These are phyloP conservation scores for Zaprionus vittiger DNA, from an alignment of 1,140 invertebrate genomes.

Conservation along the genomic window DNA sequence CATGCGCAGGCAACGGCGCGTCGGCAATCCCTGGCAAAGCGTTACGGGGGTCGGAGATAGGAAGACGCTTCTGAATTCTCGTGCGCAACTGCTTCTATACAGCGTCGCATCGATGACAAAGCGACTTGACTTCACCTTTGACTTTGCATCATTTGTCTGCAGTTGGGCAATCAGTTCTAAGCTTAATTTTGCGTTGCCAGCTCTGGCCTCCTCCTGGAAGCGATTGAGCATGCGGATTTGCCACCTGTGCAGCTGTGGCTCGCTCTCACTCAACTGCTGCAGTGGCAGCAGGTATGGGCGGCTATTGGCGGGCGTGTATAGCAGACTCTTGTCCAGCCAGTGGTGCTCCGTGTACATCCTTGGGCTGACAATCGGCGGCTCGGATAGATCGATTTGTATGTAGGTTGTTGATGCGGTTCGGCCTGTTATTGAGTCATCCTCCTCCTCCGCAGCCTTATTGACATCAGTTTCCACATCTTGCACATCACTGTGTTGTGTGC, in stretches of 20 bases:
- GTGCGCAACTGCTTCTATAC: conserved; percentile 56
- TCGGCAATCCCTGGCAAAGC: conserved; percentile 56
- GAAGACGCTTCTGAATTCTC: conserved; percentile 67
- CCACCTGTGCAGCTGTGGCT: background rate
- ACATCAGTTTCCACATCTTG: background rate
- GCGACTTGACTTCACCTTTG: background rate
- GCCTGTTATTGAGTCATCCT: conserved; percentile 22
- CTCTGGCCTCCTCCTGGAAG: conserved; percentile 56
- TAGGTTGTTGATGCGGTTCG: conserved; percentile 41
- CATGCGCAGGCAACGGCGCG: conserved; percentile 79
- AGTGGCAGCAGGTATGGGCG: conserved; percentile 41
- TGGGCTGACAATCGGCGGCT: conserved; percentile 49
- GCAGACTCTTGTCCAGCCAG: conserved; percentile 39
- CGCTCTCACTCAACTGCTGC: conserved; percentile 31
- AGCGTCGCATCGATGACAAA: conserved; percentile 44
- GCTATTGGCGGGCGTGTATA: conserved; percentile 45
- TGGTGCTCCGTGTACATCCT: conserved; percentile 36
- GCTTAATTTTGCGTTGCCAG: conserved; percentile 29
- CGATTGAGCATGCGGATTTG: conserved; percentile 75
- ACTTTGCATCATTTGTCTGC: background rate
- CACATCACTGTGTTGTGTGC: background rate
- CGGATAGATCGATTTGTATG: conserved; percentile 67
- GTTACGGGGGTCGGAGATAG: conserved; percentile 39
- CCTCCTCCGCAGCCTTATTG: conserved; percentile 20
- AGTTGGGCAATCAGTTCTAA: conserved; percentile 40